These are phyloP conservation scores for Liasis olivaceus DNA, from an alignment of 2,797 vertebrate genomes.

Conservation along the genomic window DNA sequence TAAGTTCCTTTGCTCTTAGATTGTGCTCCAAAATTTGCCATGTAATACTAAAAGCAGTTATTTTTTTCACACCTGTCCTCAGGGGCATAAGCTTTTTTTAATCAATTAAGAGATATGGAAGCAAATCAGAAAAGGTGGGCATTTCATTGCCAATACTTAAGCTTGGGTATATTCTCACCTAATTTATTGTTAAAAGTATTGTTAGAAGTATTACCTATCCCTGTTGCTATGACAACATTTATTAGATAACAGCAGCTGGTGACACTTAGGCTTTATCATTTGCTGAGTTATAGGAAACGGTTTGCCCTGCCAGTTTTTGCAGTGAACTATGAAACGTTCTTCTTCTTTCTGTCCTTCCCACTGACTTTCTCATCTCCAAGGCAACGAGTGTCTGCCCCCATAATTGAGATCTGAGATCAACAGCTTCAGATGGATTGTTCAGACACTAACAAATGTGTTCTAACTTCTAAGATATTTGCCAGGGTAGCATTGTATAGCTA, in stretches of 20 bases:
- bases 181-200: slow-evolving; percentile 35
- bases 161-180: slow-evolving; percentile 21
- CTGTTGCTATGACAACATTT: slow-evolving; percentile 47
- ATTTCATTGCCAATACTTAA: neutral
- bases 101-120: slow-evolving; percentile 15
- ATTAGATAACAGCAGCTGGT: slow-evolving; percentile 40
- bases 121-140: neutral
- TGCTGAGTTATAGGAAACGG: slow-evolving; percentile 43
- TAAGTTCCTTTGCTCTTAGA: no score
- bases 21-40: neutral
- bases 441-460: slow-evolving; percentile 11
- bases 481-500: neutral
- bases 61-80: rapidly evolving
- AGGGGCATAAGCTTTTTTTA: neutral
- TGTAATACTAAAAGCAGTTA: neutral
- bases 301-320: slow-evolving; percentile 47
- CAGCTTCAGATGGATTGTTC: slow-evolving; percentile 22
- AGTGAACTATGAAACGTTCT: slow-evolving; percentile 48
- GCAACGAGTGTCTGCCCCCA: slow-evolving; percentile 44
- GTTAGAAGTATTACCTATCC: slow-evolving; percentile 18
- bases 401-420: slow-evolving; percentile 39
- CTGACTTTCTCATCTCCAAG: slow-evolving; percentile 59
- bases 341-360: slow-evolving; percentile 18
- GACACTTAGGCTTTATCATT: slow-evolving; percentile 42
- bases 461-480: neutral